Evolutionary conservation across 2,113 vertebrate species (phyloP).

Genomic region (Gambusia affinis): DNA sequence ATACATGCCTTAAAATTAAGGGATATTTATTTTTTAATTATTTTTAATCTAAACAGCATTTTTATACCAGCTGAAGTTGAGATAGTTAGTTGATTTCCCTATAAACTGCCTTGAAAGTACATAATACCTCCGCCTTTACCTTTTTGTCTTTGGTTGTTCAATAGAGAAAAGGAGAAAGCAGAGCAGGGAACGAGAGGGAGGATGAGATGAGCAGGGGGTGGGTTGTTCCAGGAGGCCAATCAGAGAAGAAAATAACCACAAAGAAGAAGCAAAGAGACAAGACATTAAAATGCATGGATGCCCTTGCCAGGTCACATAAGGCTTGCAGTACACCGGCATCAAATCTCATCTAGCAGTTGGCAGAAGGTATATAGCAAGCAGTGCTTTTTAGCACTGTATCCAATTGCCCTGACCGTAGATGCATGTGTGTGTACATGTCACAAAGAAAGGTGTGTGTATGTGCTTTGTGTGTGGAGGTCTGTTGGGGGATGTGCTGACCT

Average conservation of each 20-base stretch:
- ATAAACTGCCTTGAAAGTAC: too few species aligned
- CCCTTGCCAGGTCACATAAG: slow-evolving; percentile 64
- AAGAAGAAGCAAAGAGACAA: slow-evolving; percentile 42
- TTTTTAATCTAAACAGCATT: too few species aligned
- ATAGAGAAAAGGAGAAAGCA: slow-evolving; percentile 41
- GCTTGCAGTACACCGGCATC: slow-evolving; percentile 54
- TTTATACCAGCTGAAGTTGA: too few species aligned
- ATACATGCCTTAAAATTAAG: too few species aligned
- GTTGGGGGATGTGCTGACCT: slow-evolving; percentile 26
- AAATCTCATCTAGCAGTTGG: slow-evolving; percentile 61
- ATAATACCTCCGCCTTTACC: background rate
- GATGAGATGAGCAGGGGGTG: background rate
- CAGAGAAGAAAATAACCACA: slow-evolving; percentile 29
- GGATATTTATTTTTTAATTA: too few species aligned
- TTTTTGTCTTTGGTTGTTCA: slow-evolving; percentile 50
- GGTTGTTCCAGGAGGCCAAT: background rate
- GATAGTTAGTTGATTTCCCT: too few species aligned
- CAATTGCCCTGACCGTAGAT: background rate
- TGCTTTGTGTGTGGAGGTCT: background rate
- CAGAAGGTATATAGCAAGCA: slow-evolving; percentile 16
- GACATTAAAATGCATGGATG: slow-evolving; percentile 63
- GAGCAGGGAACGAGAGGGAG: slow-evolving; percentile 5
- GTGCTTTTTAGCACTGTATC: slow-evolving; percentile 11
- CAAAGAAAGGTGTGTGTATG: background rate
- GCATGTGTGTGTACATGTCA: background rate